Base-by-base conservation (phyloP, 2,113 vertebrate genomes). In the Albula goreensis region DNA sequence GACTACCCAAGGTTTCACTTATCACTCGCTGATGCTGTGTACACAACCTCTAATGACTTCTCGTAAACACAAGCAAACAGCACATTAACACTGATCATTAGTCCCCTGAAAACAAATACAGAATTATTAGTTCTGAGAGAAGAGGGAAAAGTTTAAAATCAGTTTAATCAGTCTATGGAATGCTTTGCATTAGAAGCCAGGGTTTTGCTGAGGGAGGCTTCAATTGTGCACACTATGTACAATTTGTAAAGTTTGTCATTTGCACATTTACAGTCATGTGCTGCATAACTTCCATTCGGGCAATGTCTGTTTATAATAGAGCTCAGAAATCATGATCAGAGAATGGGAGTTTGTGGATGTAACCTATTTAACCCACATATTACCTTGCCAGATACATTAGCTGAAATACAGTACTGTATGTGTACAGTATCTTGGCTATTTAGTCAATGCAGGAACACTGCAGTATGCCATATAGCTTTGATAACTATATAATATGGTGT, bases 41-140 rank as follows among this genome's bases (percentile, higher is more conserved):
- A 78, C n/a, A 22, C 53, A 60, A 9, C 56, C 25, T 41, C 70
- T 88, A 83, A 85, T 82, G 80, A 79, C 82, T 88, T 85, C 84
- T 63, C 79, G 77, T 87, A 82, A 87, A 77, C 50, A 81, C 56
- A 78, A 60, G n/a, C 78, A 81, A 77, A 57, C 56, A 31, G 82
- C 48, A 77, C n/a, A 25, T 82, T 77, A 88, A 60, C 83, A 82
- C 53, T 82, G 83, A 82, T 60, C 66, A 77, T 56, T 82, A 57
- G 53, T 88, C 77, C 83, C 83, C 41, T 52, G 60, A 49, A 82
- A 48, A 78, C 8, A n/a, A 70, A 86, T 86, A 11, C 22, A 70
- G 50, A 56, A 50, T 57, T 78, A 60, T 74, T 74, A 25, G 70
- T 2, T 19, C 63, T 70, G 4, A 5, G 63, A 70, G 63, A 70